phyloP scores from a whole-genome alignment of 2,888 invertebrate species.

The Lissonota sp. region DNA sequence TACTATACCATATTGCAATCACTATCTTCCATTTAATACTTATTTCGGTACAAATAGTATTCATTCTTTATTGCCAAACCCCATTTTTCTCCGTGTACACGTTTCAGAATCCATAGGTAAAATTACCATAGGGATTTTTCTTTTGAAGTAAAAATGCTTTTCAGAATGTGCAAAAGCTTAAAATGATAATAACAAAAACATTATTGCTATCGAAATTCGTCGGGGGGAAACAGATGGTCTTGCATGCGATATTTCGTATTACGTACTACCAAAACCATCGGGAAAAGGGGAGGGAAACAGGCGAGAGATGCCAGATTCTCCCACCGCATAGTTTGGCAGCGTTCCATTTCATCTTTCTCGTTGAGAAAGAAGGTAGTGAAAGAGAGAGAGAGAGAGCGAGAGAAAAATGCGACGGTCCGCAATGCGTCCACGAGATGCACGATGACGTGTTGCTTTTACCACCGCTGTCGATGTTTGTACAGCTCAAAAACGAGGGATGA shows the following conservation, averaged over 20 bases:
- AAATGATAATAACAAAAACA: conserved; percentile 5
- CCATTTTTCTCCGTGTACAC: too few species aligned
- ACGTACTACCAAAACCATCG: conserved; percentile 51
- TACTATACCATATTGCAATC: too few species aligned
- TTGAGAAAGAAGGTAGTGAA: conserved; percentile 28
- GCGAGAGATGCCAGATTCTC: conserved; percentile 52
- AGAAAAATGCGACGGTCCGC: conserved; percentile 53
- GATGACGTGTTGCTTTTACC: conserved; percentile 50
- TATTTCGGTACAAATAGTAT: too few species aligned
- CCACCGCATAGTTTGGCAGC: conserved; percentile 57
- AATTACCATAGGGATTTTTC: background rate
- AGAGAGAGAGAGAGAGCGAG: conserved; percentile 24
- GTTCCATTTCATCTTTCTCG: conserved; percentile 64
- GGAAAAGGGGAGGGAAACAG: conserved; percentile 8
- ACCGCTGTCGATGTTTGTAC: conserved; percentile 7
- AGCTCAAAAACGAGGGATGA: conserved; percentile 8
- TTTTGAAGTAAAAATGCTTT: background rate
- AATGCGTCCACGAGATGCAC: conserved; percentile 60
- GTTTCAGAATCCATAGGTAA: too few species aligned
- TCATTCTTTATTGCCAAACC: too few species aligned
- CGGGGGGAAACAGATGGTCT: conserved; percentile 41
- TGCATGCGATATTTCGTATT: conserved; percentile 49
- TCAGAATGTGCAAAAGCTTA: background rate
- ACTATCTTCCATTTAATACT: too few species aligned
- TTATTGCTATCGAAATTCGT: conserved; percentile 30